phyloP scores from a whole-genome alignment of 2,888 invertebrate species.

The Lissocephala sabroskyi region DNA sequence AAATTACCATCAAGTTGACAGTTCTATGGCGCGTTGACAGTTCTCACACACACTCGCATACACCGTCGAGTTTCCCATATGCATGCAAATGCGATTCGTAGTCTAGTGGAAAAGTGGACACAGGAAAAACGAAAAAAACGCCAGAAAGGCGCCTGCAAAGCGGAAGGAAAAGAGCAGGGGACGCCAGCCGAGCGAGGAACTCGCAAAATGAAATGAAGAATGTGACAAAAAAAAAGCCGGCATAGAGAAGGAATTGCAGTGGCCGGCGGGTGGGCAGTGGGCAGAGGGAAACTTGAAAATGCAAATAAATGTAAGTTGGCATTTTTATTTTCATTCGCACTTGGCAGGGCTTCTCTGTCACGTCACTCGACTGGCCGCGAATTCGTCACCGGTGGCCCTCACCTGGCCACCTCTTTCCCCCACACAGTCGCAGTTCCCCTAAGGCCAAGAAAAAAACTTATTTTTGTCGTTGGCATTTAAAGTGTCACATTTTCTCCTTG shows the following conservation, averaged over 20 bases:
- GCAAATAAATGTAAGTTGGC: constrained; percentile 60
- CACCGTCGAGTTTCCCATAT: constrained; percentile 37
- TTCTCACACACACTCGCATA: constrained; percentile 40
- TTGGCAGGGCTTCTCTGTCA: constrained; percentile 8
- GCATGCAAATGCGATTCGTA: constrained; percentile 61
- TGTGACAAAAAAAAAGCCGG: constrained; percentile 26
- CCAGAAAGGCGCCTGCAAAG: constrained; percentile 37
- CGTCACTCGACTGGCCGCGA: constrained; percentile 41
- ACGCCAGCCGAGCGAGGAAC: constrained; percentile 29
- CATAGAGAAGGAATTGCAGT: too few relatives aligned
- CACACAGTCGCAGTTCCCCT: background rate
- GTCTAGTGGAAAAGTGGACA: constrained; percentile 52
- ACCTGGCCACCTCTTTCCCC: constrained; percentile 16
- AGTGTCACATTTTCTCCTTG: constrained; percentile 51
- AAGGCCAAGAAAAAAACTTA: constrained; percentile 26
- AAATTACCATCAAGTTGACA: constrained; percentile 68
- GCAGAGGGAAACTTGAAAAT: constrained; percentile 54
- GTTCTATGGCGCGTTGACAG: constrained; percentile 69
- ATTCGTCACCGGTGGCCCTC: constrained; percentile 57
- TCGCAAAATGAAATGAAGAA: constrained; percentile 49
- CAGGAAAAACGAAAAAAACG: constrained; percentile 1
- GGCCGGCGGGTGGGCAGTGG: constrained; percentile 9
- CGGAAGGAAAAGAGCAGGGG: constrained; percentile 62
- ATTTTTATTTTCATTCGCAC: constrained; percentile 32
- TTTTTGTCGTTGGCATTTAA: constrained; percentile 64